Conservation (phyloP, 2,113 vertebrate species). For the Grus americana region DNA sequence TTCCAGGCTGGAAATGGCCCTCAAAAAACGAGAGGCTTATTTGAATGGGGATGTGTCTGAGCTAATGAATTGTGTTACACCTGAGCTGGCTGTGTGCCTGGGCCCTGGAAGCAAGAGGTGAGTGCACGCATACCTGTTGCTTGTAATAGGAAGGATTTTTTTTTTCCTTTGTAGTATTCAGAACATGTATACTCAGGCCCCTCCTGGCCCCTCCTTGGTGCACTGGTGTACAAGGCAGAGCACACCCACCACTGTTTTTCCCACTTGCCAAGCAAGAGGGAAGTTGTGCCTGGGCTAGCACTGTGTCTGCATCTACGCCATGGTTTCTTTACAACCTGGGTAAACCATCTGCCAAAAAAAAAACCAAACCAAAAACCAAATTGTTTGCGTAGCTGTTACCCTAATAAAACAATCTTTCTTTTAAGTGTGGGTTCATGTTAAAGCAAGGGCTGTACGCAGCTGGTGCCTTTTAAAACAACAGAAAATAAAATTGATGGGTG, state of each 20-base stretch:
- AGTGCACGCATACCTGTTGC: not conserved
- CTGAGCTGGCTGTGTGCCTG: not conserved
- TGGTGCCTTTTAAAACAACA: not conserved
- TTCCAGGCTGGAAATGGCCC: not conserved
- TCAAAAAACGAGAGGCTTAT: not conserved
- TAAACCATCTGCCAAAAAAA: not conserved
- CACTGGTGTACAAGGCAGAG: not conserved
- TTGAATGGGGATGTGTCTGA: not conserved
- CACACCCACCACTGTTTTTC: not conserved
- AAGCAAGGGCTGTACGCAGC: not conserved
- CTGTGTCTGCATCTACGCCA: not conserved
- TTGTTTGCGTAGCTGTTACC: not conserved
- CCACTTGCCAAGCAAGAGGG: not conserved
- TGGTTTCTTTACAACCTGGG: not conserved
- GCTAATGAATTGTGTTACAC: not conserved
- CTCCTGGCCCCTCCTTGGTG: not conserved
- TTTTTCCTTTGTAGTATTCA: not conserved
- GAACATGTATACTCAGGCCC: not conserved
- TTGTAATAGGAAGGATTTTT: conserved; percentile 14
- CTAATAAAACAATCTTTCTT: not conserved
- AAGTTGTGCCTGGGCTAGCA: not conserved
- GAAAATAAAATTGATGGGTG: not conserved
- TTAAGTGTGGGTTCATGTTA: not conserved
- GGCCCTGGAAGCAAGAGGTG: not conserved
- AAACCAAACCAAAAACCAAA: not conserved